phyloP scores from a whole-genome alignment of 2,113 vertebrate genomes.

The Microcebus jonahi region DNA sequence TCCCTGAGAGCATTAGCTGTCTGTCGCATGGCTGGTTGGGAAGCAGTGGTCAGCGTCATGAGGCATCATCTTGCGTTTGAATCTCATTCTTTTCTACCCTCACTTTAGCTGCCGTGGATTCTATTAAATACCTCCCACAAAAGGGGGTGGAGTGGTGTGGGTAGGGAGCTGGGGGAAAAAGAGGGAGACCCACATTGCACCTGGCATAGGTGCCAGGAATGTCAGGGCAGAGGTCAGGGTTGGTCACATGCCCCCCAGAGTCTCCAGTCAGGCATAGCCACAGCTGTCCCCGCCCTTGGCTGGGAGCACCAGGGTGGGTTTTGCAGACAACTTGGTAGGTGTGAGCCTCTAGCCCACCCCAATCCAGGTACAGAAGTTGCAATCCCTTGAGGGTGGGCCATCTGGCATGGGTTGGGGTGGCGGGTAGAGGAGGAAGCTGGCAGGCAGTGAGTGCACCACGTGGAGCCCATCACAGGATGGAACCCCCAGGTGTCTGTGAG shows the following conservation, averaged over 20 bases:
- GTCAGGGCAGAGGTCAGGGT: not conserved
- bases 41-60: not conserved
- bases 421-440: not conserved
- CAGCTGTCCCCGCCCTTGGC: not conserved
- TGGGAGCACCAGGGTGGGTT: not conserved
- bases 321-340: not conserved
- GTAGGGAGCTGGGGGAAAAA: not conserved
- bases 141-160: not conserved
- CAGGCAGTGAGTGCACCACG: not conserved
- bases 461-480: not conserved
- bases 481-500: not conserved
- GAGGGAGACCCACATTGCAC: not conserved
- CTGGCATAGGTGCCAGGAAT: not conserved
- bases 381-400: not conserved
- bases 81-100: not conserved
- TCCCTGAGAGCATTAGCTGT: not conserved
- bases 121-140: not conserved
- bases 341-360: not conserved
- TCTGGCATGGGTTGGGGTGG: not conserved
- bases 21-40: not conserved
- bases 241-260: not conserved
- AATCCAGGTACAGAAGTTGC: not conserved
- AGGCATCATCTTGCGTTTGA: not conserved
- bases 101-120: not conserved
- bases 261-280: not conserved